phyloP scores from a whole-genome alignment of 2,797 vertebrate species.

The Pangasius sanitwongsei region DNA sequence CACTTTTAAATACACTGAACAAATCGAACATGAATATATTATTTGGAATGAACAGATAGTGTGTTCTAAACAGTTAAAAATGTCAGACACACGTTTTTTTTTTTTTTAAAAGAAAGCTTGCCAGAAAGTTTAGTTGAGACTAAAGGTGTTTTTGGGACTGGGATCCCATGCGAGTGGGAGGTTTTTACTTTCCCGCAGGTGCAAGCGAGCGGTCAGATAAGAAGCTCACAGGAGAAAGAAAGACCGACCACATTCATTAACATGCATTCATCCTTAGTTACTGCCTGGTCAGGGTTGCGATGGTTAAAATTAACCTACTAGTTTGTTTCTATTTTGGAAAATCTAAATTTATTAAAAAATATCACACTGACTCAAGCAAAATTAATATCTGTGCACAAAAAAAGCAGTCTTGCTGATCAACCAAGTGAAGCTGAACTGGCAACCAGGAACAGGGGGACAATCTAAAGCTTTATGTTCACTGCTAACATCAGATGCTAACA shows the following conservation, averaged over 20 bases:
- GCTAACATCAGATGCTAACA: neutral
- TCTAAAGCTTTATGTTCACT: neutral
- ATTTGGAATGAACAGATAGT: neutral
- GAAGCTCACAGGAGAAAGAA: neutral
- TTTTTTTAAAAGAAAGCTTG: neutral
- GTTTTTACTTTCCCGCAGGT: neutral
- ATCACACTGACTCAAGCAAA: no score
- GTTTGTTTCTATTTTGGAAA: neutral
- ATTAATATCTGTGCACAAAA: no score
- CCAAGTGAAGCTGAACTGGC: neutral
- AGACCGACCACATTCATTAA: no score
- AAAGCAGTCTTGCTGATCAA: neutral
- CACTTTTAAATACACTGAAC: neutral
- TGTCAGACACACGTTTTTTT: neutral
- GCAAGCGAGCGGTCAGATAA: neutral
- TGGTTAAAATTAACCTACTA: neutral
- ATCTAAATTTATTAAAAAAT: neutral
- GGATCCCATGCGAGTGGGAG: neutral
- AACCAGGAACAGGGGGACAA: neutral
- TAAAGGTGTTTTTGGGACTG: neutral
- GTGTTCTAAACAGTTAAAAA: neutral
- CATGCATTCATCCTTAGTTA: neutral
- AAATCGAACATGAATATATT: neutral
- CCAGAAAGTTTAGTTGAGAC: neutral
- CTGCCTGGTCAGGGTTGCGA: neutral